Evolutionary conservation across 2,113 vertebrate species (phyloP), one percentile per base, ranked within the genome.

Genomic region (Macrotus californicus): DNA sequence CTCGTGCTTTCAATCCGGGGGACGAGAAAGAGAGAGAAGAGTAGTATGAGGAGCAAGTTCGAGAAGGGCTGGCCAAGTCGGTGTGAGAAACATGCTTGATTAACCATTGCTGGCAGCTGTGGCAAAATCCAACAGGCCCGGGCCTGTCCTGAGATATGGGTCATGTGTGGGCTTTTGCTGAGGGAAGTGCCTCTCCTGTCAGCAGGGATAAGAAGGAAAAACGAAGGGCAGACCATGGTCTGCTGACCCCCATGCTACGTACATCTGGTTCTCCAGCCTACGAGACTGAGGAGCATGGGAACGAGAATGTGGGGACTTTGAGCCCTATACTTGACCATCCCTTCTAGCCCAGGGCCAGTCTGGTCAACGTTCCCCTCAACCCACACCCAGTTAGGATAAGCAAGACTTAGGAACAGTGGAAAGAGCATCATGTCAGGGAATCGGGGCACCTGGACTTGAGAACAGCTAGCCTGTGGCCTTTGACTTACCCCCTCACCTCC

Each of bases 291-390:
- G n/a, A 70, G 11, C 11, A 13, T 0, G 8, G 84, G 34, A 83
- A 69, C 2, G 22, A 43, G 10, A 72, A 50, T 0, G 1, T 34
- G 31, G 36, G 13, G n/a, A 41, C 36, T 16, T 66, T 0, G 1
- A 12, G 36, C n/a, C 8, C 9, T 21, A 16, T 10, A 14, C 41
- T 46, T 72, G 66, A 26, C 24, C 13, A 80, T 1, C 29, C n/a
- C 69, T n/a, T 34, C 19, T 29, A 7, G 18, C 50, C 70, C 46
- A 69, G 80, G 67, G 50, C 54, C n/a, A n/a, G 29, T 46, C 24
- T 72, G 43, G 15, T 41, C 56, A 31, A 3, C 0, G 4, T 56
- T 29, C 7, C 34, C 67, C 14, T 69, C 41, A 22, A 15, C 48
- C 50, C 50, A 39, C 34, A 48, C 2, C 31, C 24, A 14, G 41